Conservation (phyloP, 2,797 vertebrate species). For the Xyrichtys novacula region DNA sequence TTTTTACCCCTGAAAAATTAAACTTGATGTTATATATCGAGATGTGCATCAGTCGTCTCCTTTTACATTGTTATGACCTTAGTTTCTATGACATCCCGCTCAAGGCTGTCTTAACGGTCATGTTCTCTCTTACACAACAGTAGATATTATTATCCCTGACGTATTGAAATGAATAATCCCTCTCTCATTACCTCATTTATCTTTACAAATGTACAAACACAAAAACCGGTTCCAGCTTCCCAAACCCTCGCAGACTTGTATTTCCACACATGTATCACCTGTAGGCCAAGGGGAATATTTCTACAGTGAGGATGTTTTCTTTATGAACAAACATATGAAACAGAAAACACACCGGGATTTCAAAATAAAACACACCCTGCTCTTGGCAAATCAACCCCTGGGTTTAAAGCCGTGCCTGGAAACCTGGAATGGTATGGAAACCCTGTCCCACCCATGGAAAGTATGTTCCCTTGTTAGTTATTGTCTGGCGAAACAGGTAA, state of each 20-base stretch:
- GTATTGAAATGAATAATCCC: background rate
- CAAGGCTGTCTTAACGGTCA: background rate
- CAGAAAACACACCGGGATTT: constrained; percentile 35
- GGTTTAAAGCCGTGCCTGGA: constrained; percentile 24
- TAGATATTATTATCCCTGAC: constrained; percentile 30
- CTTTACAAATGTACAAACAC: background rate
- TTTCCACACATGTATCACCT: constrained; percentile 15
- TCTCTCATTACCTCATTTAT: background rate
- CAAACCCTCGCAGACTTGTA: background rate
- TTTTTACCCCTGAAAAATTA: background rate
- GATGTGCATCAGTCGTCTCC: background rate
- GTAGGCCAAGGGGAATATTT: constrained; percentile 22
- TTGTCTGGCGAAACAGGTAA: constrained; percentile 55
- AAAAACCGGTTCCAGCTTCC: background rate
- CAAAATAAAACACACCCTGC: constrained; percentile 64
- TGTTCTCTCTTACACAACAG: background rate
- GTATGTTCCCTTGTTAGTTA: constrained; percentile 46
- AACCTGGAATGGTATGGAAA: constrained; percentile 60
- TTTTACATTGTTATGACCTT: no score
- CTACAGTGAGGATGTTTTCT: background rate
- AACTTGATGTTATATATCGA: background rate
- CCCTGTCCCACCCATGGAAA: constrained; percentile 67
- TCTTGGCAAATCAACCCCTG: constrained; percentile 30
- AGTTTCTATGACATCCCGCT: background rate
- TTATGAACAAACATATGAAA: constrained; percentile 17